Evolutionary conservation across 2,888 invertebrate species (phyloP), one percentile per base, ranked within the genome.

Genomic region (Agrilus mali): DNA sequence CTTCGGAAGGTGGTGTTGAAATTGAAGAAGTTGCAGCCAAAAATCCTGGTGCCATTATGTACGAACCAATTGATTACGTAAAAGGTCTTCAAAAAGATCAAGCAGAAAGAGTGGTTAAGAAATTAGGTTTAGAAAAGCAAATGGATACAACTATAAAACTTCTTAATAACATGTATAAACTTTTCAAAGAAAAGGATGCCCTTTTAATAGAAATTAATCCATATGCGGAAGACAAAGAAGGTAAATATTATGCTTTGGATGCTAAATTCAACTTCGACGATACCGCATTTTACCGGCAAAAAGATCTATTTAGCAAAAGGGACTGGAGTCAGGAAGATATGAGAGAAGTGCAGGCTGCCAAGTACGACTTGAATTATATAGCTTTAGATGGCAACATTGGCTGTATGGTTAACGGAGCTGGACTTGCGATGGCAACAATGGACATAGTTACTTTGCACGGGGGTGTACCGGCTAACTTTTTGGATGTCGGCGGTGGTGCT

Each of bases 361-460:
- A 88, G 62, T 85, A 77, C 57, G 85, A 87, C 60, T 74, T 96
- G 54, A 96, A 95, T 67, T 96, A 95, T 69, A 94, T 96, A 60
- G 88, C 92, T 15, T 76, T 95, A 36, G 94, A 95, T 64, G 95
- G 95, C 40, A 83, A 78, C 59, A 93, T 94, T 60, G 94, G 94
- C 3, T 95, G 94, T 67, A 80, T 95, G 77, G 94, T 95, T 33
- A 95, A 95, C 64, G 95, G 95, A 46, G 95, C 95, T 45, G 95
- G 95, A 49, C 71, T 96, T 51, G 95, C 95, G 20, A 95, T 95
- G 95, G 93, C 95, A 16, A 96, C 95, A 6, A 95, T 96, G 95
- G 95, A 96, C 65, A 94, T 96, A 50, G 95, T 96, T 61, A 92
- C 94, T 63, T 71, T 95, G 57, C 89, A 95, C 58, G 95, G 95